Percentiles rank a stretch among this genome's conserved stretches.
Conservation (phyloP, 2,888 invertebrate genomes). For the Molorchus minor region DNA sequence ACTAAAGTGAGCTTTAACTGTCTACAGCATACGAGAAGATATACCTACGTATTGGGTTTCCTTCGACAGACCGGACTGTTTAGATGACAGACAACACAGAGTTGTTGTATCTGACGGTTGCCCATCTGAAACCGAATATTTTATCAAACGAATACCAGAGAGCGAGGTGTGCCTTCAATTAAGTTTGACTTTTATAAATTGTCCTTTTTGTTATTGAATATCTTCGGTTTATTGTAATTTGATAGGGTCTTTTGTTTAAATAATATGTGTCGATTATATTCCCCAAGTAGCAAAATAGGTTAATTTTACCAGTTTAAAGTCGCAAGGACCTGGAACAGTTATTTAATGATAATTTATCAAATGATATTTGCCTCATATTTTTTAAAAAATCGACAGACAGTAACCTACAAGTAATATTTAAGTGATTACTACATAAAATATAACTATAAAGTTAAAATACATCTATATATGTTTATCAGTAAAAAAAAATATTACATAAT, state of each 20-base stretch:
- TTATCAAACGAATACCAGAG: conserved; percentile 10
- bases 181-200: conserved; percentile 21
- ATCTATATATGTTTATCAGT: too few species aligned
- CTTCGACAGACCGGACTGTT: background rate
- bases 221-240: conserved; percentile 18
- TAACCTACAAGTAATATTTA: too few species aligned
- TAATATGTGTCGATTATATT: too few species aligned
- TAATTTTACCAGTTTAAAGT: too few species aligned
- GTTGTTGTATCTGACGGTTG: conserved; percentile 12
- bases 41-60: conserved; percentile 1
- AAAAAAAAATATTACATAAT: too few species aligned
- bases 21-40: background rate
- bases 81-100: conserved; percentile 10
- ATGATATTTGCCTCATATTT: background rate
- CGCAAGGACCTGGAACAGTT: too few species aligned
- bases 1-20: background rate
- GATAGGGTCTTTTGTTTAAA: conserved; percentile 18
- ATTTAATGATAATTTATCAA: too few species aligned
- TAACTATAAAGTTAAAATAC: too few species aligned
- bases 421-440: too few species aligned
- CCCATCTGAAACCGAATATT: conserved; percentile 20
- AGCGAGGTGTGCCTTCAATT: conserved; percentile 21
- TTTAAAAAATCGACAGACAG: background rate
- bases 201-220: conserved; percentile 18
- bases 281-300: too few species aligned